Percentiles rank a stretch among this genome's conserved stretches.
Evolutionary conservation across 2,113 vertebrate species (phyloP).

Genomic region (Mus spicilegus): DNA sequence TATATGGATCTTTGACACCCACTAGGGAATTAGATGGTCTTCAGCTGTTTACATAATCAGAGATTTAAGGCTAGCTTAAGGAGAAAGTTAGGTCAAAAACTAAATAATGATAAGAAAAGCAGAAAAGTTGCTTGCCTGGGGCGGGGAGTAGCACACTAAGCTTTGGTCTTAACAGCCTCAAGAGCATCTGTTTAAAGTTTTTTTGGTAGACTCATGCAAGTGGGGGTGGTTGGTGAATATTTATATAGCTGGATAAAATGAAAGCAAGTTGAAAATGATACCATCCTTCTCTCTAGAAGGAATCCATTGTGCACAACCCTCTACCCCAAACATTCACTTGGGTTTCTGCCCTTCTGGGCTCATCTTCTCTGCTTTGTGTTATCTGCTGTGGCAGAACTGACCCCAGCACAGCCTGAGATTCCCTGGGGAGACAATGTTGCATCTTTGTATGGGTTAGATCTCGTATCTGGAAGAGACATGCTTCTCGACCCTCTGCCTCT

Average conservation of each 20-base stretch:
- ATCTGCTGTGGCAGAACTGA: not conserved
- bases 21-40: slow-evolving; percentile 57
- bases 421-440: not conserved
- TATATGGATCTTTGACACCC: not conserved
- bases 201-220: not conserved
- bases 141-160: not conserved
- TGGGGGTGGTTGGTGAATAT: not conserved
- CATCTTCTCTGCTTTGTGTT: not conserved
- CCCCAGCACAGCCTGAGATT: not conserved
- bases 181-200: not conserved
- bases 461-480: not conserved
- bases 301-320: slow-evolving; percentile 27
- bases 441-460: not conserved
- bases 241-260: slow-evolving; percentile 20
- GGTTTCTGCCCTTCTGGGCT: not conserved
- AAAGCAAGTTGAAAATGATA: slow-evolving; percentile 1
- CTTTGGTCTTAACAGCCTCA: not conserved
- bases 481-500: not conserved
- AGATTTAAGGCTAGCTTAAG: slow-evolving; percentile 51
- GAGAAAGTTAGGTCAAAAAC: not conserved
- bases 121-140: slow-evolving; percentile 34
- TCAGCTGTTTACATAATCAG: slow-evolving; percentile 57
- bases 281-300: slow-evolving; percentile 27
- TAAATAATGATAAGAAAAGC: slow-evolving; percentile 30
- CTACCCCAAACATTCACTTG: slow-evolving; percentile 17